Percentiles rank a stretch among this genome's conserved stretches.
phyloP scores from a whole-genome alignment of 2,113 vertebrate species.

The Clarias gariepinus region DNA sequence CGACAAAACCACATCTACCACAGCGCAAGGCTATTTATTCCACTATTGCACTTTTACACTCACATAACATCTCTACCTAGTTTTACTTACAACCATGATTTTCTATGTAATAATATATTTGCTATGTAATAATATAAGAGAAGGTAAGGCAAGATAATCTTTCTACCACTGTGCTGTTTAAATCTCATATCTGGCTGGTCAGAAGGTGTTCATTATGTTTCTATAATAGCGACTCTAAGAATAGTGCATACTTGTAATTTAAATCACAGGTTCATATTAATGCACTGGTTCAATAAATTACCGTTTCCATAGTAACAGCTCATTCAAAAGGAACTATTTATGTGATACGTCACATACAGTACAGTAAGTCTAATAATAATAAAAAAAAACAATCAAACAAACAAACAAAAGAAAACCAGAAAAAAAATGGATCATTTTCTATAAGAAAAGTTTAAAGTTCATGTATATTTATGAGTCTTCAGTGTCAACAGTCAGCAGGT shows the following conservation, averaged over 20 bases:
- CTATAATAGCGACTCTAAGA: background rate
- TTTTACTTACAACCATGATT: background rate
- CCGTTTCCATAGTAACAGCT: background rate
- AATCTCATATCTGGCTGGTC: background rate
- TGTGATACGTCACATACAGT: background rate
- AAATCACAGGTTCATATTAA: background rate
- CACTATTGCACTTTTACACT: background rate
- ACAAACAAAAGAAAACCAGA: too few relatives aligned
- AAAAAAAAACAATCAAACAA: background rate
- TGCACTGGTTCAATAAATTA: background rate
- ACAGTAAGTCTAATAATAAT: background rate
- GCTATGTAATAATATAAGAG: background rate
- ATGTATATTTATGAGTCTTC: background rate
- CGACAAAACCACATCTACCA: background rate
- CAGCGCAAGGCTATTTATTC: conserved; percentile 1
- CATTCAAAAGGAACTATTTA: background rate
- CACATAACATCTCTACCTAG: background rate
- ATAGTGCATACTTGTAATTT: background rate
- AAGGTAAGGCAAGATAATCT: background rate
- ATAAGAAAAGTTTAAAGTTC: background rate
- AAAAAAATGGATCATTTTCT: background rate
- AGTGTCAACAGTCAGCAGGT: background rate
- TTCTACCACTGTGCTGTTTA: background rate
- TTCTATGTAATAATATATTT: background rate
- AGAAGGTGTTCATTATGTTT: background rate